phyloP scores from a whole-genome alignment of 2,888 invertebrate genomes.

The Chalcis sispes region DNA sequence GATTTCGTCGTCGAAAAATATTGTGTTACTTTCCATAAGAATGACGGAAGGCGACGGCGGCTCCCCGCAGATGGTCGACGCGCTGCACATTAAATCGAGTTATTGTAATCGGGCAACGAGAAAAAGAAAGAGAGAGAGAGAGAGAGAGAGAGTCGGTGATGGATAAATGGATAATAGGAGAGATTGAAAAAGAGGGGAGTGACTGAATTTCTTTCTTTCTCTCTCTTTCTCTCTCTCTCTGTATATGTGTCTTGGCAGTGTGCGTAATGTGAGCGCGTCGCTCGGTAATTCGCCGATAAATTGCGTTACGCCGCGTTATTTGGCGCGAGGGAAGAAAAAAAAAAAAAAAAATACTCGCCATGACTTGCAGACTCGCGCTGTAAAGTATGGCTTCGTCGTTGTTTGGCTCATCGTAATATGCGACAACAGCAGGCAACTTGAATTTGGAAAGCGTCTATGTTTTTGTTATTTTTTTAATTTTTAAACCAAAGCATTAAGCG shows the following conservation, averaged over 20 bases:
- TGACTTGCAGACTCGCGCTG: neutral
- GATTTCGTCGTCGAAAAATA: slow-evolving; percentile 11
- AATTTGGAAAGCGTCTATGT: too few species aligned
- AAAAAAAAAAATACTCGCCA: neutral
- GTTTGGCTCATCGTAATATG: neutral
- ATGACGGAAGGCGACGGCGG: slow-evolving; percentile 9
- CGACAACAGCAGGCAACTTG: neutral
- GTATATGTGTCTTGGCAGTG: too few species aligned
- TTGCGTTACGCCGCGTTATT: slow-evolving; percentile 48
- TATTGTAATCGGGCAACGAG: too few species aligned
- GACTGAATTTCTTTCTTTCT: neutral
- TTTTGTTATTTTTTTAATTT: too few species aligned
- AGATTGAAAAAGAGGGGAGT: slow-evolving; percentile 3
- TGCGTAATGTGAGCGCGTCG: too few species aligned
- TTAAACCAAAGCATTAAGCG: too few species aligned
- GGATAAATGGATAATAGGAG: too few species aligned
- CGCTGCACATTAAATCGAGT: slow-evolving; percentile 18
- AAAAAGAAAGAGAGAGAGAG: too few species aligned
- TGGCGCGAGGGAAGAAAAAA: slow-evolving; percentile 26
- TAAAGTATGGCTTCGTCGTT: too few species aligned
- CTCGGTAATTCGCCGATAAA: slow-evolving; percentile 54
- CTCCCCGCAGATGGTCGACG: slow-evolving; percentile 45
- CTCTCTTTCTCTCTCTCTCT: neutral
- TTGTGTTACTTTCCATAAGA: slow-evolving; percentile 45
- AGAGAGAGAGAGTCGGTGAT: neutral